Evolutionary conservation across 1,140 invertebrate species (phyloP), one percentile per base, ranked within the genome.

Genomic region (Helicoverpa zea): DNA sequence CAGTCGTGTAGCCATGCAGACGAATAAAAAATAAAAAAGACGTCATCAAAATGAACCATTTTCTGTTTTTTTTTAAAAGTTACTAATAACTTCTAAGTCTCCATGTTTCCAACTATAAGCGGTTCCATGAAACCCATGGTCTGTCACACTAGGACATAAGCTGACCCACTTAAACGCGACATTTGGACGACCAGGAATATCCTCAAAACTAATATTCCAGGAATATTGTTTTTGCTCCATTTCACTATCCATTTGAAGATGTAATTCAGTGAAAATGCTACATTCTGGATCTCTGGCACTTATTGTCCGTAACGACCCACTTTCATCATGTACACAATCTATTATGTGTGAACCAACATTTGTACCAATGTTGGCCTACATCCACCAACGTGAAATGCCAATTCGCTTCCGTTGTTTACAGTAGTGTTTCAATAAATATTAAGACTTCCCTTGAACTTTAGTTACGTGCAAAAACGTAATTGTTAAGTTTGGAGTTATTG

Each of bases 401-500:
- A 61, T 18, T 51, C 16, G 64, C 43, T 68, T 68, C 43, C 43
- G 43, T 68, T 68, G 43, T 49, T 30, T 58, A 56, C 18, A 43
- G 29, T 68, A 54, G 68, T 68, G 30, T 64, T 56, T 66, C 63
- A 66, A n/a, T 64, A 30, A 49, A 66, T 12, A 73, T 63, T 29
- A 79, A 72, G 66, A 29, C 47, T 80, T 66, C 70, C 79, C 79
- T 80, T 80, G 79, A 80, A 80, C 79, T 80, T 80, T 74, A 52
- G 68, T 47, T 66, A 52, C 79, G 58, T 54, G 70, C 52, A 47
- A 80, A 23, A 64, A 74, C 64, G 64, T 59, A 49, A 79, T 68
- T 23, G 18, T 43, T 9, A 9, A 43, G 12, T 16, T 66, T 56
- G 23, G 18, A 75, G 23, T 75, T 43, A 75, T 61, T 75, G 73